phyloP scores from a whole-genome alignment of 2,113 vertebrate genomes.

The Cyprinodon tularosa region DNA sequence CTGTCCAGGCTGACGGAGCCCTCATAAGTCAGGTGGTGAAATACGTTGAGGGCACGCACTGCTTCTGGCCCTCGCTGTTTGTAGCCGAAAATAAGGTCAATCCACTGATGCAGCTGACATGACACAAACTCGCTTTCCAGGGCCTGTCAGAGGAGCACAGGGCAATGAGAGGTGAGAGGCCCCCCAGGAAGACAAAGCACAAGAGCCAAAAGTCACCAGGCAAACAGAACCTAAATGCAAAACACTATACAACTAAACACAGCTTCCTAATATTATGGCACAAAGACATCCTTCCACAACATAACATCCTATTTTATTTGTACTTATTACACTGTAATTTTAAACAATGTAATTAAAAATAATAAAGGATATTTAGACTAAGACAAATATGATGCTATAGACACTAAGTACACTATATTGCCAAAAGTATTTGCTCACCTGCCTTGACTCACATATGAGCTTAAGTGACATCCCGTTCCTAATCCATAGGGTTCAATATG shows the following conservation, averaged over 20 bases:
- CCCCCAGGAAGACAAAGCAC: slow-evolving; percentile 31
- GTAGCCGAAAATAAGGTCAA: slow-evolving; percentile 99
- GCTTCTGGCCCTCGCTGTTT: slow-evolving; percentile 98
- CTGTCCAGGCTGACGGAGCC: slow-evolving; percentile 92
- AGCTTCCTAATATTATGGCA: neutral
- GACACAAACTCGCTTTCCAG: slow-evolving; percentile 99
- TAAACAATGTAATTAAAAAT: too few relatives aligned
- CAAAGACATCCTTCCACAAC: neutral
- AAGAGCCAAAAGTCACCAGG: slow-evolving; percentile 36
- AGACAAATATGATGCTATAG: too few relatives aligned
- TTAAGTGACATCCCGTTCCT: too few relatives aligned
- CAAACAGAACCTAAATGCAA: slow-evolving; percentile 37
- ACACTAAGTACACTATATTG: too few relatives aligned
- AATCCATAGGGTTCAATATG: too few relatives aligned
- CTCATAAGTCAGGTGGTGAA: slow-evolving; percentile 96
- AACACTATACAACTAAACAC: slow-evolving; percentile 18
- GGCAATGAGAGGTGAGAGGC: slow-evolving; percentile 73
- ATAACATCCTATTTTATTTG: neutral
- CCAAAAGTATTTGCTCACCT: too few relatives aligned
- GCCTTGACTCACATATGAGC: too few relatives aligned
- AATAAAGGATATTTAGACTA: too few relatives aligned
- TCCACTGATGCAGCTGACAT: slow-evolving; percentile 99
- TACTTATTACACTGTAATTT: too few relatives aligned
- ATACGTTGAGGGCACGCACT: slow-evolving; percentile 95
- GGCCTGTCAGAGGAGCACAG: slow-evolving; percentile 83